Conservation (phyloP, 2,888 invertebrate genomes). For the Cosmorhoe ocellata region DNA sequence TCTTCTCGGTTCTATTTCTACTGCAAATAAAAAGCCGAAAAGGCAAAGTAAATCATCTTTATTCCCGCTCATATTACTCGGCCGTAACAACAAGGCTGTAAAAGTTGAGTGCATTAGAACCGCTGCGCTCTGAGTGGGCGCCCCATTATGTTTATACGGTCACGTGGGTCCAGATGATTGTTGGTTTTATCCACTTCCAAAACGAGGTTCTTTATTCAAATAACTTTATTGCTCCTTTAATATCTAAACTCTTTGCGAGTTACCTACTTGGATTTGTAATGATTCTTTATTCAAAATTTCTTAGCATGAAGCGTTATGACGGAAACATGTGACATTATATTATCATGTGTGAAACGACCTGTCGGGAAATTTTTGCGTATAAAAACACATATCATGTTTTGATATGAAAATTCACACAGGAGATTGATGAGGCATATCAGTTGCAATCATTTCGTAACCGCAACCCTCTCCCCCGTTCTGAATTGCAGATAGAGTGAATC, state of each 20-base stretch:
- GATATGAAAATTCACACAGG: neutral
- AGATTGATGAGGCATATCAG: conserved; percentile 27
- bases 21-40: conserved; percentile 24
- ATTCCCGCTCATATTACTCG: conserved; percentile 29
- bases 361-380: too few species aligned
- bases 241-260: too few species aligned
- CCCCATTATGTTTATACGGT: conserved; percentile 32
- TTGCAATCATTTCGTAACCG: conserved; percentile 34
- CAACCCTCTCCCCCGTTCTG: conserved; percentile 43
- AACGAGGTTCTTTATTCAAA: neutral
- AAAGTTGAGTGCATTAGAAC: conserved; percentile 56
- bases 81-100: conserved; percentile 40
- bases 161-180: conserved; percentile 5
- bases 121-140: conserved; percentile 38
- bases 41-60: conserved; percentile 34
- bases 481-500: conserved; percentile 75
- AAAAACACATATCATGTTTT: neutral
- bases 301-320: too few species aligned
- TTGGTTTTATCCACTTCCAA: neutral
- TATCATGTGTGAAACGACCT: too few species aligned
- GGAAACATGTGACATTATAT: too few species aligned
- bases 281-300: too few species aligned
- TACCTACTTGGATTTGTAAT: too few species aligned
- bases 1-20: neutral
- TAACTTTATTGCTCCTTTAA: neutral